A percentile compares a stretch with the other conserved stretches of the same genome.
phyloP scores from a whole-genome alignment of 2,888 invertebrate genomes.

The Diploptera punctata region DNA sequence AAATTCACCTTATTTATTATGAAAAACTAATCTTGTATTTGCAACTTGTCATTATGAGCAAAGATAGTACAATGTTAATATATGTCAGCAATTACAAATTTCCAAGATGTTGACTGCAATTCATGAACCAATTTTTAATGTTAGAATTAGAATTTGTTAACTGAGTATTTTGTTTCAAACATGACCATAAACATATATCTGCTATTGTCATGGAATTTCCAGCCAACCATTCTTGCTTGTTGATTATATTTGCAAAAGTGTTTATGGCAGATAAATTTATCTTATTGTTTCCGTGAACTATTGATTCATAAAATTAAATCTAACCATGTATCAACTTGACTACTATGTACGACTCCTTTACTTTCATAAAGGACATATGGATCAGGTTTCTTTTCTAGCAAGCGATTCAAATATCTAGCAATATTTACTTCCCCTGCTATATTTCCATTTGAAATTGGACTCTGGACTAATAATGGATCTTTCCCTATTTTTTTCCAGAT shows the following conservation, averaged over 20 bases:
- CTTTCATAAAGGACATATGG: constrained; percentile 17
- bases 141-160: not conserved
- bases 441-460: constrained; percentile 2
- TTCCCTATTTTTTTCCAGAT: constrained; percentile 26
- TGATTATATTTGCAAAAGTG: not conserved
- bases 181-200: constrained; percentile 32
- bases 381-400: constrained; percentile 15
- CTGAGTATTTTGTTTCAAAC: not conserved
- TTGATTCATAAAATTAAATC: not conserved
- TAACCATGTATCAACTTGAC: constrained; percentile 22
- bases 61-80: no score
- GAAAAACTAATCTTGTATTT: no score
- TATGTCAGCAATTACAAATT: no score
- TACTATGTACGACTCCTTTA: not conserved
- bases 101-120: not conserved
- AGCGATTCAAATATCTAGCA: constrained; percentile 10
- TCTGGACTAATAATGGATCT: constrained; percentile 1
- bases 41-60: no score
- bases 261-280: not conserved
- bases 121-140: not conserved
- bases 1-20: no score
- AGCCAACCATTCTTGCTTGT: constrained; percentile 13
- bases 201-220: constrained; percentile 8
- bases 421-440: constrained; percentile 29
- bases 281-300: constrained; percentile 7